Base-by-base conservation (phyloP, 1,140 invertebrate species). In the Rhynchophorus ferrugineus region DNA sequence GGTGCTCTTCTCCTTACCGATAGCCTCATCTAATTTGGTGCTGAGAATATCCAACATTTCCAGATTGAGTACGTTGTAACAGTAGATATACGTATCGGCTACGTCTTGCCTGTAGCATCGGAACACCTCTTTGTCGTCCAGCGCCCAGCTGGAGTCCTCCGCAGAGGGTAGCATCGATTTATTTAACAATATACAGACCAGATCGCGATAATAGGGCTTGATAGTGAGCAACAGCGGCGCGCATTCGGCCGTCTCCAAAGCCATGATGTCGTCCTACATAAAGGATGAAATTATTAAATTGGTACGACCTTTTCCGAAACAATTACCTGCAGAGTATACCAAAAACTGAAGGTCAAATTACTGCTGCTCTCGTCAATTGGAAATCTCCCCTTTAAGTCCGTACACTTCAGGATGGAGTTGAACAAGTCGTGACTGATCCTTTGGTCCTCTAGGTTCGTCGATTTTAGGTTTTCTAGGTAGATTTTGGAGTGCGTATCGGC, bases 31-130 rank as follows among this genome's bases (percentile, higher is more conserved):
- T 6, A 87, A 61, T 60, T 79, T 74, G 34, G 72, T 70, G 14
- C 77, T 78, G 16, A 88, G 66, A 29, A 84, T 74, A 22, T 80
- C 74, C 7, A 91, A 61, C 54, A 89, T 77, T 58, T 81, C 76
- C 14, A 83, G 76, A 33, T 81, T 76, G 1, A 94, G 69, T 1
- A 94, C 79, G 59, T 80, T 82, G 65, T 84, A 89, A 69, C 89
- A 90, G 67, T 92, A 92, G 70, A 87, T 82, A 66, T 93, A 81
- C 17, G 88, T 90, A 69, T 96, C 91, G 0, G 86, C 83, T 37
- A 91, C 85, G 60, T 95, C 92, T 70, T 94, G 90, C 44, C 92
- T 74, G 65, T 95, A 95, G 70, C 91, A 93, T 6, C 91, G 74
- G 59, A 95, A 85, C 6, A 83, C 71, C 71, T 95, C 91, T 38